Conservation (phyloP, 2,113 vertebrate genomes). For the Ctenomys sociabilis region DNA sequence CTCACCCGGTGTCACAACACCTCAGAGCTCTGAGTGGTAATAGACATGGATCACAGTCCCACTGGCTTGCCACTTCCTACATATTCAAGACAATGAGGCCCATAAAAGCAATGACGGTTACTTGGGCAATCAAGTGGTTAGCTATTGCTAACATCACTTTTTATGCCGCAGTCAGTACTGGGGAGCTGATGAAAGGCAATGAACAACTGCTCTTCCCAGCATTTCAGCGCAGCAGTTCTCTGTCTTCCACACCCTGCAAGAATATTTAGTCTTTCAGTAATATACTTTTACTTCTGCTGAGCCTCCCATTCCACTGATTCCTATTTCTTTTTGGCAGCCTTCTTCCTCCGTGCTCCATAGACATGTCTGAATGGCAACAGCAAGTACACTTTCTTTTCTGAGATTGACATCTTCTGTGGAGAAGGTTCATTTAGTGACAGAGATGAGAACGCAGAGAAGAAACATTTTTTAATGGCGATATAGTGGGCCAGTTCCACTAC, state of each 20-base stretch:
- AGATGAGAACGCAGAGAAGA: background rate
- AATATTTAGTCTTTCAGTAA: background rate
- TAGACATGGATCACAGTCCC: conserved; percentile 78
- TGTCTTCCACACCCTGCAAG: background rate
- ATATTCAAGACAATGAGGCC: conserved; percentile 76
- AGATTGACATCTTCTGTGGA: background rate
- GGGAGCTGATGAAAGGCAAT: conserved; percentile 77
- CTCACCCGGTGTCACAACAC: conserved; percentile 60
- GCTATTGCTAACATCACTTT: conserved; percentile 68
- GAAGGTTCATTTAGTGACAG: background rate
- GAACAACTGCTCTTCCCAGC: conserved; percentile 66
- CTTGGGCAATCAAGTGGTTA: conserved; percentile 87
- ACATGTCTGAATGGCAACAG: background rate
- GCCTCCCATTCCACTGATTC: background rate
- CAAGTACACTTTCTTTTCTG: conserved; percentile 12
- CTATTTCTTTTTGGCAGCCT: background rate
- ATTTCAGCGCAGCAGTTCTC: background rate
- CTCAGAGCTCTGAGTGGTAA: conserved; percentile 62
- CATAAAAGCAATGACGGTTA: conserved; percentile 83
- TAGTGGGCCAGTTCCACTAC: background rate
- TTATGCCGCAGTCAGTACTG: conserved; percentile 58
- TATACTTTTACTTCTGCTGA: background rate
- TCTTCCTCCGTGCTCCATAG: background rate
- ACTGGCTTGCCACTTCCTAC: conserved; percentile 86
- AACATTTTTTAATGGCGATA: background rate